Base-by-base conservation (phyloP, 2,888 invertebrate genomes). In the Leucania comma region DNA sequence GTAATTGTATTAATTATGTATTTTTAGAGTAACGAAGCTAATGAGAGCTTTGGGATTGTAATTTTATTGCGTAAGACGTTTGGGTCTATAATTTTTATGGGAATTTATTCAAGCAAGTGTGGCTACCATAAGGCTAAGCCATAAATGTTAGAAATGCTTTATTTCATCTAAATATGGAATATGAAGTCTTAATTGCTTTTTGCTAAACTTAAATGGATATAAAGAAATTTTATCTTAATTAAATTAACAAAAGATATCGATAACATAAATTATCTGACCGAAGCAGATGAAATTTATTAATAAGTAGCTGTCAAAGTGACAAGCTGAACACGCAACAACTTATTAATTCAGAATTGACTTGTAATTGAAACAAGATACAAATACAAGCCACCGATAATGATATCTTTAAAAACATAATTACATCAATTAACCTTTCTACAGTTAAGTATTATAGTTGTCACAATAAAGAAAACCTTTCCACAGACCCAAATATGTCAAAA, bases 1-100 rank as follows among this genome's bases (percentile, higher is more conserved):
- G 51, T 66, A 54, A 71, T 67, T 66, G 20, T 32, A 72, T 71
- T 75, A 68, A 68, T 75, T 71, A 59, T 62, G 59, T 50, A 53
- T 63, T 24, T 76, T n/a, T 22, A 20, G 6, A 59, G n/a, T 26
- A 54, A 59, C 38, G 12, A 35, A 62, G 54, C 14, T 38, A 14
- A 48, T 56, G 6, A 57, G 57, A 32, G n/a, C 24, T 74, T 58
- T 50, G 9, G 20, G 20, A 17, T n/a, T 35, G 9, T 35, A 56
- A 59, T 71, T 1, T 63, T 56, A 48, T 72, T 56, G 56, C n/a
- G 24, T 32, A n/a, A 56, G 9, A 38, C 5, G 8, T 35, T 17
- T n/a, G n/a, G n/a, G 14, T 17, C 42, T 42, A 42, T 14, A 35
- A 1, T 8, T 46, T 46, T 26, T 54, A 32, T 38, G 22, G 29